These are phyloP conservation scores for Apodemia hepburni DNA, from an alignment of 2,888 invertebrate genomes.

Conservation along the genomic window DNA sequence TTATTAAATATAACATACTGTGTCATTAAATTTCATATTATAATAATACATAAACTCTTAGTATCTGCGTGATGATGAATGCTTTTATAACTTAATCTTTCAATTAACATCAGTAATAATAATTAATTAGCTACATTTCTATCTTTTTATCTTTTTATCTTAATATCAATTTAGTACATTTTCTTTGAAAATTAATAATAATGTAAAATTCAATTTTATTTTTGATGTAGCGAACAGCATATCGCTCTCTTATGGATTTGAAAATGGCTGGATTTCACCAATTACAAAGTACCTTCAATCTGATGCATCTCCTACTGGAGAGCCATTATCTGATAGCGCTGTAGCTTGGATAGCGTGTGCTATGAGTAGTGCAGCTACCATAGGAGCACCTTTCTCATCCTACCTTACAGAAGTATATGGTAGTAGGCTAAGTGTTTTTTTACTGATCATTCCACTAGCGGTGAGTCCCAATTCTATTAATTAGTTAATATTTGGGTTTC, in stretches of 20 bases:
- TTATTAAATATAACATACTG: too few species aligned
- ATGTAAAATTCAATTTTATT: neutral
- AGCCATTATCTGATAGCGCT: constrained; percentile 44
- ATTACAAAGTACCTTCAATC: constrained; percentile 52
- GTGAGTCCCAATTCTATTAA: constrained; percentile 38
- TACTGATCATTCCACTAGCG: constrained; percentile 62
- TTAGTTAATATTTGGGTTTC: too few species aligned
- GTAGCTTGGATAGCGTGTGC: constrained; percentile 59
- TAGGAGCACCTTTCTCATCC: constrained; percentile 55
- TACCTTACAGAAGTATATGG: constrained; percentile 57
- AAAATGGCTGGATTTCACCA: constrained; percentile 61
- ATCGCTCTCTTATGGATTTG: constrained; percentile 52
- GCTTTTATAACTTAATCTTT: too few species aligned
- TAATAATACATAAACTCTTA: too few species aligned
- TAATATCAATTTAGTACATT: too few species aligned
- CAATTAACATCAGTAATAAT: too few species aligned
- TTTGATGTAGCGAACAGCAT: constrained; percentile 52
- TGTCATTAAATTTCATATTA: too few species aligned
- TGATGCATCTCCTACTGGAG: constrained; percentile 41
- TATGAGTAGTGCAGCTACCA: constrained; percentile 51
- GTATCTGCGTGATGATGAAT: too few species aligned
- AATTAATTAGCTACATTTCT: too few species aligned
- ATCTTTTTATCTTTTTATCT: too few species aligned
- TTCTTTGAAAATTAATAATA: too few species aligned
- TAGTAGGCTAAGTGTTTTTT: constrained; percentile 57